Percentiles rank a stretch among this genome's conserved stretches.
These are phyloP conservation scores for Saxicola maurus DNA, from an alignment of 2,797 vertebrate genomes.

Conservation along the genomic window DNA sequence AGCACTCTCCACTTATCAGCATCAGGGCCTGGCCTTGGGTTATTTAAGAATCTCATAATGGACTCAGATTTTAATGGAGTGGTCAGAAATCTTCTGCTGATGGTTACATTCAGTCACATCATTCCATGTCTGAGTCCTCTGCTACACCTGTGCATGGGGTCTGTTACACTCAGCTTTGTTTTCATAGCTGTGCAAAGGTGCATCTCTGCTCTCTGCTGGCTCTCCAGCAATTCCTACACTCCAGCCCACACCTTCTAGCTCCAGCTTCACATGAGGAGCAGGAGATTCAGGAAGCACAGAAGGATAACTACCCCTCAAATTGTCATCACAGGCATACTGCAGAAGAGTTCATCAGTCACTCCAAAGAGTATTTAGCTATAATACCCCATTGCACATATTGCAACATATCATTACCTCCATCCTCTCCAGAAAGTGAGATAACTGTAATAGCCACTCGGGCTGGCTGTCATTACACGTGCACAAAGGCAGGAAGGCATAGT, in stretches of 20 bases:
- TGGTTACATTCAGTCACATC: not conserved
- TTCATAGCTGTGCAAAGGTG: not conserved
- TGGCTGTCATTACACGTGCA: constrained; percentile 19
- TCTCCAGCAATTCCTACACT: not conserved
- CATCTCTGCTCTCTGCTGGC: not conserved
- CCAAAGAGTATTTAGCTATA: constrained; percentile 22
- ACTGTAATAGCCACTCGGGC: constrained; percentile 18
- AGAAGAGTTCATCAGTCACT: constrained; percentile 37
- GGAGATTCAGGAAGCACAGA: not conserved
- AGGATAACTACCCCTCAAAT: not conserved
- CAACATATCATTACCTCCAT: constrained; percentile 53
- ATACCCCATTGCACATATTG: constrained; percentile 52
- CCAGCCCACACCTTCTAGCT: not conserved
- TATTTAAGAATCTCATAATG: not conserved
- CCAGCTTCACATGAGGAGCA: not conserved
- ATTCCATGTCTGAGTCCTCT: not conserved
- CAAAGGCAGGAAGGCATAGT: constrained; percentile 1
- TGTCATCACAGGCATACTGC: not conserved
- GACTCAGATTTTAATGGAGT: not conserved
- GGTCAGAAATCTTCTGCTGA: not conserved
- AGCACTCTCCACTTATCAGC: not conserved
- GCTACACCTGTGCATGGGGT: accelerated
- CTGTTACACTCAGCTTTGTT: not conserved
- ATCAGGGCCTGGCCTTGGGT: not conserved
- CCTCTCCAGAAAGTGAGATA: constrained; percentile 41